Base-by-base conservation (phyloP, 2,797 vertebrate species). In the Gastrophryne carolinensis region DNA sequence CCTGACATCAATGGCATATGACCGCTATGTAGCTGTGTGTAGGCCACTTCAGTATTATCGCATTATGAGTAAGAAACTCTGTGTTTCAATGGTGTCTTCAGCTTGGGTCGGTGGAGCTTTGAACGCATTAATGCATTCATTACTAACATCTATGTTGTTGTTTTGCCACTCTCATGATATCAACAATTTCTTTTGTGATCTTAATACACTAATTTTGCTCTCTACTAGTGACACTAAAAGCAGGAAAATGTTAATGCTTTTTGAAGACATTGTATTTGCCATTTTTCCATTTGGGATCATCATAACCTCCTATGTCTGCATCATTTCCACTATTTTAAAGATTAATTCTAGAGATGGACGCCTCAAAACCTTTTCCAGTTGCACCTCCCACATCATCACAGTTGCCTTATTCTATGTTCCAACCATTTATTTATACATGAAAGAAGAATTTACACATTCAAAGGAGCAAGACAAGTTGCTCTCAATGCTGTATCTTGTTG, bases 151-250 rank as follows among this genome's bases (percentile, higher is more conserved):
- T 11, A 47, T 26, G 2, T 35, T 73, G 26, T 34, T 53, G 12
- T 73, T 73, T 13, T 65, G 62, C 23, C 7, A 35, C 5, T 13
- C 9, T 0, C 50, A 57, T 6, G 9, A 34, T 12, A 57, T 73
- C n/a, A 66, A 73, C 34, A 52, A 73, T 35, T 54, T 73, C 9
- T 73, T 73, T 12, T 73, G 72, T 73, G 72, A 73, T 24, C 34
- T 57, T 19, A 73, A 65, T 11, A 34, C 62, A n/a, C 6, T 73
- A 5, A n/a, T 73, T 4, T 12, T 5, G 3, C 35, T 73, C 17
- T 73, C 72, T 15, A 47, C 35, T 13, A 24, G 23, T 23, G 53
- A 67, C 6, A 50, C 54, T 0, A 49, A 12, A 34, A 39, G 49
- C 15, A 49, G 47, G 5, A 30, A 35, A 7, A 12, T 35, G 12